Evolutionary conservation across 2,797 vertebrate species (phyloP), one percentile per base, ranked within the genome.

Genomic region (Anabas testudineus): DNA sequence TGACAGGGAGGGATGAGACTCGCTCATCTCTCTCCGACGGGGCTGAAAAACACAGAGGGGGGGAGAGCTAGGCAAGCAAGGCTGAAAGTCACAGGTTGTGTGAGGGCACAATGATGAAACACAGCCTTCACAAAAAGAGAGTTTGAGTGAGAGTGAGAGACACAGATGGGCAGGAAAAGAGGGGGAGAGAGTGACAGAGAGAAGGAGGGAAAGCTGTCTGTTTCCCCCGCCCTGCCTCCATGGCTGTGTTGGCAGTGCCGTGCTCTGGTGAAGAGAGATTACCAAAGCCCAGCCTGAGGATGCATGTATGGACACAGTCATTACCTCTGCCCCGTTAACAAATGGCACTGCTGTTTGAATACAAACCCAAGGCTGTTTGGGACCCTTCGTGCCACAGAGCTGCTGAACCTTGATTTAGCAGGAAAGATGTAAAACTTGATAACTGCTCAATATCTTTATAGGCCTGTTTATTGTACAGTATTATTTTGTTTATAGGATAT

Each of bases 241-340:
- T 47, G 72, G 79, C 86, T 82, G 83, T 67, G 85, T 46, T 88
- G 88, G 90, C 86, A 83, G 70, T 76, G 71, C 68, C 74, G 14
- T 70, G 52, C 89, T 90, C 90, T 91, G 90, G 87, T 80, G 84
- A 84, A 80, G 84, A 86, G 86, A 91, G 89, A 92, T 93, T 91
- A 90, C 83, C 77, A 87, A 90, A 91, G 79, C 87, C 62, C 82
- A 71, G 92, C 90, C 92, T 21, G 80, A 79, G 91, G 91, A 89
- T 78, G 79, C 80, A 75, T 88, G 90, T 91, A 85, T 86, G 87
- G 90, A 89, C 86, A 82, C 82, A 82, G 80, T 89, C 84, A 90
- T 92, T 91, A 91, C 88, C 82, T 87, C 87, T 78, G 76, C 73
- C 83, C 82, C 65, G 66, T 82, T 84, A 86, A 90, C 82, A 85